phyloP scores from a whole-genome alignment of 2,888 invertebrate genomes.

The Ornithoptera priamus region DNA sequence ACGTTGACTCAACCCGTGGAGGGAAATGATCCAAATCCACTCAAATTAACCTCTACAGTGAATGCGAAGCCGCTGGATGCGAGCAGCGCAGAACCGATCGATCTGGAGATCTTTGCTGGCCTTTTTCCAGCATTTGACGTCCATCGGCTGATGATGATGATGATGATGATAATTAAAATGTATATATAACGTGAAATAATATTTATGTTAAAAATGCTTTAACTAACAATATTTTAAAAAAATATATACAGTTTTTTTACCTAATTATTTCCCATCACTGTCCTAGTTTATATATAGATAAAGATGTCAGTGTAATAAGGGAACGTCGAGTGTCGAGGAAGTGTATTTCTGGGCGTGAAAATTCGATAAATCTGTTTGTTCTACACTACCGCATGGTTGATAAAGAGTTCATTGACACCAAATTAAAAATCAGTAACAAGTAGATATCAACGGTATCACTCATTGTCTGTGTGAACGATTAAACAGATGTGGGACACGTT shows the following conservation, averaged over 20 bases:
- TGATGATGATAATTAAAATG: too few species aligned
- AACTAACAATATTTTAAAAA: not conserved
- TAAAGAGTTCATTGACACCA: constrained; percentile 25
- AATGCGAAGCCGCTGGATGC: too few species aligned
- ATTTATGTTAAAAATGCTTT: too few species aligned
- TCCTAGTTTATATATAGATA: constrained; percentile 21
- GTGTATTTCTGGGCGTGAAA: constrained; percentile 19
- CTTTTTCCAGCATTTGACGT: too few species aligned
- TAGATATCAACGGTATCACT: not conserved
- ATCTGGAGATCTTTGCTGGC: too few species aligned
- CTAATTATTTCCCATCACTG: not conserved
- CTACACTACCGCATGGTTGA: constrained; percentile 1
- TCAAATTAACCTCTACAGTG: too few species aligned
- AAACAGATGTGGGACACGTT: not conserved
- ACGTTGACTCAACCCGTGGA: too few species aligned
- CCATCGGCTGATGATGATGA: too few species aligned
- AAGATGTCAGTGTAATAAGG: constrained; percentile 10
- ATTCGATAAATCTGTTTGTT: constrained; percentile 26
- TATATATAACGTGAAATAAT: too few species aligned
- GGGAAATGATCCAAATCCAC: too few species aligned
- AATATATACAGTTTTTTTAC: not conserved
- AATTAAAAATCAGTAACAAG: constrained; percentile 6
- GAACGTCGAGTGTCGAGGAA: constrained; percentile 1
- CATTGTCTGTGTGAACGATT: not conserved
- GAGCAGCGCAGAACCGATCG: too few species aligned